phyloP scores from a whole-genome alignment of 37 sponge, comb jelly and placozoan species.

The Hormiphora californensis region DNA sequence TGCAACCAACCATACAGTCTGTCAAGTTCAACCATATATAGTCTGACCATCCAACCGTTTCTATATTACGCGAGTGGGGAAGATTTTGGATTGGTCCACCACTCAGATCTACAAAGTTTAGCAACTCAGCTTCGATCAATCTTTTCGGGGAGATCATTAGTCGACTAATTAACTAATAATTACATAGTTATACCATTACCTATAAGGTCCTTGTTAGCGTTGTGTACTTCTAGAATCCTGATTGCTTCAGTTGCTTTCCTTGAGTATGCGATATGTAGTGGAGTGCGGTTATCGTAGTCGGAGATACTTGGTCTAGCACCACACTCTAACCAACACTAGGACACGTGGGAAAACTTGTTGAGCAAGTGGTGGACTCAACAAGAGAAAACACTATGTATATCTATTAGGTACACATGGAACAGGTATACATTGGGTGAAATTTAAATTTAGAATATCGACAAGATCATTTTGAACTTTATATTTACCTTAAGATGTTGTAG shows the following conservation, averaged over 20 bases:
- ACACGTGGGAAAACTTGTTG: neutral
- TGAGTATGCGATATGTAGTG: constrained; percentile 35
- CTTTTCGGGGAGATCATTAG: too few species aligned
- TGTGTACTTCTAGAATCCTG: neutral
- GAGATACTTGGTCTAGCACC: neutral
- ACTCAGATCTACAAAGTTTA: too few species aligned
- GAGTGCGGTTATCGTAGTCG: constrained; percentile 9
- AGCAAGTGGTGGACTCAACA: neutral
- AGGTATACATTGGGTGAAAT: too few species aligned
- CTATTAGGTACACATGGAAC: too few species aligned
- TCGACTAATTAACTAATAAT: too few species aligned
- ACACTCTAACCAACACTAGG: constrained; percentile 23
- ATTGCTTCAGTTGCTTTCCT: neutral
- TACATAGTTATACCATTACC: neutral
- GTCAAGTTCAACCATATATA: too few species aligned
- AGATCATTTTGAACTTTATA: neutral
- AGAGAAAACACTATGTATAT: neutral
- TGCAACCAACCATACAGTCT: too few species aligned
- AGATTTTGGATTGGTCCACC: too few species aligned
- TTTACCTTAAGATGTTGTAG: neutral
- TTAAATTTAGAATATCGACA: neutral
- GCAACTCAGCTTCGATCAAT: too few species aligned
- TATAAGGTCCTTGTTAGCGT: neutral
- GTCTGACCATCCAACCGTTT: too few species aligned
- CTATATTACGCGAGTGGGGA: too few species aligned